A percentile compares a stretch with the other conserved stretches of the same genome.
phyloP scores from a whole-genome alignment of 2,113 vertebrate species.

The Lamprologus ornatipinnis region DNA sequence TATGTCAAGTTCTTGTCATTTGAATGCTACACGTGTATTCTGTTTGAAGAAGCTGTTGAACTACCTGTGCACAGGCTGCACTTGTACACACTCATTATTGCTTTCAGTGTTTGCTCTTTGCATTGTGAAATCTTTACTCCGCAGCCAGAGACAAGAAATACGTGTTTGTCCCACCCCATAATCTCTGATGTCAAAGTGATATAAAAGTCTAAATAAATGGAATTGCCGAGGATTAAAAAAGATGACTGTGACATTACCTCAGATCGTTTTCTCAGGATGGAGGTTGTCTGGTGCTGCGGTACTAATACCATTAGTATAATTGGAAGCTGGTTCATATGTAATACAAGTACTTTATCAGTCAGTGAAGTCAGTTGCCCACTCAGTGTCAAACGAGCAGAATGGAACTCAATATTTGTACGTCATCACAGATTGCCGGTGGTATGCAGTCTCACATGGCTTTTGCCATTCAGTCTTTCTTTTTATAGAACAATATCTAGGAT shows the following conservation, averaged over 20 bases:
- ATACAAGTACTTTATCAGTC: conserved; percentile 34
- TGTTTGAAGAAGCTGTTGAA: not conserved
- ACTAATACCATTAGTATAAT: conserved; percentile 26
- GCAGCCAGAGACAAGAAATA: conserved; percentile 1
- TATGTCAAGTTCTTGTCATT: not conserved
- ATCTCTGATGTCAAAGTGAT: not conserved
- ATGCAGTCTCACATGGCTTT: not conserved
- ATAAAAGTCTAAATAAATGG: not conserved
- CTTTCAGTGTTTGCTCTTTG: not conserved
- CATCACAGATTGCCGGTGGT: not conserved
- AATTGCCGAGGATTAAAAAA: conserved; percentile 7
- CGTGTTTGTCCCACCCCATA: not conserved
- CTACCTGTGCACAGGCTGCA: not conserved
- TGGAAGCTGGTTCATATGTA: conserved; percentile 13
- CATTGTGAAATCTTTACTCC: not conserved
- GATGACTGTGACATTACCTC: conserved; percentile 6
- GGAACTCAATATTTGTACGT: not conserved
- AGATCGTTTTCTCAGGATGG: not conserved
- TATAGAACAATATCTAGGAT: not conserved
- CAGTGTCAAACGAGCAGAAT: conserved; percentile 1
- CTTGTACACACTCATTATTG: not conserved
- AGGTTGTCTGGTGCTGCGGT: not conserved
- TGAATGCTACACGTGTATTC: not conserved
- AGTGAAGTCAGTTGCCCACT: conserved; percentile 8
- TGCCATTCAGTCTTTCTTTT: not conserved